A percentile compares a stretch with the other conserved stretches of the same genome.
Conservation (phyloP, 1,140 invertebrate genomes). For the Rhyzopertha dominica region DNA sequence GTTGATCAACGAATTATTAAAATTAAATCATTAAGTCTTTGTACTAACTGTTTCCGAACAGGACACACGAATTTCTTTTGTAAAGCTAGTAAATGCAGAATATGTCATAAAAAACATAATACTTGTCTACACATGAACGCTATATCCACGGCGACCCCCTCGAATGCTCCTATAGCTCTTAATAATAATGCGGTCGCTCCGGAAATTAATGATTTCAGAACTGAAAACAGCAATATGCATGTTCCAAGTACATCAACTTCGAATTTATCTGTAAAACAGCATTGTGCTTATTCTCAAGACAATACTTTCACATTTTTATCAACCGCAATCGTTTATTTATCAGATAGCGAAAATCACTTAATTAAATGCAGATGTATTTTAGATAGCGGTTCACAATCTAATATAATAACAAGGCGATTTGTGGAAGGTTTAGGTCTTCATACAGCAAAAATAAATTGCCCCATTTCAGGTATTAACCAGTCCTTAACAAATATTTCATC, state of each 20-base stretch:
- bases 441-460: conserved; percentile 4
- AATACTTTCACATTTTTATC: conserved; percentile 13
- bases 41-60: conserved; percentile 13
- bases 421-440: conserved; percentile 4
- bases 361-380: conserved; percentile 4
- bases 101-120: no score
- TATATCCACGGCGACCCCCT: neutral
- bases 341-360: conserved; percentile 1
- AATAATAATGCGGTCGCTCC: no score
- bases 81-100: no score
- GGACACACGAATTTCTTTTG: conserved; percentile 9
- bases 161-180: no score
- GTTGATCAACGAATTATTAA: neutral
- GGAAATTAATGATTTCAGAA: no score
- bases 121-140: neutral
- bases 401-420: conserved; percentile 10
- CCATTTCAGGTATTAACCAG: conserved; percentile 13
- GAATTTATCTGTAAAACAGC: conserved; percentile 1
- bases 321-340: conserved; percentile 4
- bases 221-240: no score
- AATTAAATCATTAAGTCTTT: conserved; percentile 12
- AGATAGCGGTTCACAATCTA: conserved; percentile 13
- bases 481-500: conserved; percentile 1
- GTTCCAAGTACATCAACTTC: no score
- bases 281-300: neutral